Base-by-base conservation (phyloP, 2,888 invertebrate species). In the Orthosia gracilis region DNA sequence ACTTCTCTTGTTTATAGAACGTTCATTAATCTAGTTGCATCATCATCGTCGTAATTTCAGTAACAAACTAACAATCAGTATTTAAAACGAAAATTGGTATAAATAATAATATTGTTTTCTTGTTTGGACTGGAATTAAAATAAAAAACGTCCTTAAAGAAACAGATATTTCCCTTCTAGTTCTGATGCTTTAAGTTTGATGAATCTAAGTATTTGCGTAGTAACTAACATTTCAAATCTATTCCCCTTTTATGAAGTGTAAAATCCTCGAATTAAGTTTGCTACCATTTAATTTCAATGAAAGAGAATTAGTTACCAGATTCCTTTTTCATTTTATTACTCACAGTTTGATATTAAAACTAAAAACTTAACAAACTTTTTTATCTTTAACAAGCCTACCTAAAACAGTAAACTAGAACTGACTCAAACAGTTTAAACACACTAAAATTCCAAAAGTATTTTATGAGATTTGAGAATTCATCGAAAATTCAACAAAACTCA, bases 401-500 rank as follows among this genome's bases (percentile, higher is more conserved):
- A 50, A 78, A 73, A 73, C 61, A 26, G n/a, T 64, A 13, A 50
- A 69, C 21, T 54, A 40, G 7, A 55, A 76, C 67, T 59, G 64
- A 59, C 26, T 59, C 49, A 65, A 81, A 78, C 63, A 77, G 57
- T 69, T 65, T 62, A 74, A 81, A 76, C 59, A 78, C 57, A 65
- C 71, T 63, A 67, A 82, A 68, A 72, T 59, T 64, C 57, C 50
- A 66, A 76, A 80, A 86, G 76, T 76, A 76, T 76, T 75, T 78
- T 77, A 80, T 76, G 50, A 79, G 80, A 75, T 77, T 77, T 69
- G 55, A 73, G 69, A 72, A 72, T 77, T 69, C 73, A 80, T 81
- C 76, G 9, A 70, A 82, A 78, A 73, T 78, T 79, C 55, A 82
- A 85, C 82, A 81, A 63, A 83, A 82, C 74, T 86, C 71, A 59